Base-by-base conservation (phyloP, 2,888 invertebrate genomes). In the Andrena hattorfiana region DNA sequence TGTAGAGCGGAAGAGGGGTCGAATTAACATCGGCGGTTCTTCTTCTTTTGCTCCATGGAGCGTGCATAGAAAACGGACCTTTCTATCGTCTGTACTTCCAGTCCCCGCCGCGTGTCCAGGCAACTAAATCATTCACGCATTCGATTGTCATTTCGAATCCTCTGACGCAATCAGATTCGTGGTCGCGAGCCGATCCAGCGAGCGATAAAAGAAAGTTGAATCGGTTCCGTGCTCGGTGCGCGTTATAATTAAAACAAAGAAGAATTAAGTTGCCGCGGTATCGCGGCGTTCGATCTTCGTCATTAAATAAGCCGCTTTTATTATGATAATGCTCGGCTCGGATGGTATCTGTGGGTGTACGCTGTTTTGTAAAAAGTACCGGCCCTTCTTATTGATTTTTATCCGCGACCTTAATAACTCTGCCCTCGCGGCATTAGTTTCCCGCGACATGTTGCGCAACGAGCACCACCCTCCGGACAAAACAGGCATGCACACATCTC, bases 1-100 rank as follows among this genome's bases (percentile, higher is more conserved):
- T 79, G 60, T 62, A 63, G 74, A 84, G 59, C 87, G 87, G 86
- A 84, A 86, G 86, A 80, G 71, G 64, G 59, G 69, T 51, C 30
- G 68, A 78, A 81, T 75, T 79, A 84, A 78, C 76, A 77, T 42
- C 75, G 20, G 66, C 35, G 68, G 66, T 56, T 81, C 85, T 83
- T 77, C 81, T 42, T 42, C 67, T 62, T 67, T 13, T 48, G 48
- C 26, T 20, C 10, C 20, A 64, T 26, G 8, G 30, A 32, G n/a
- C 49, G 32, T 32, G 20, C 20, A 32, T 20, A 20, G 10, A 62
- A 35, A 35, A 59, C 10, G 32, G 8, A n/a, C 2, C n/a, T n/a
- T 32, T 28, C 32, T 32, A n/a, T 32, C 32, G 8, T 16, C 2
- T 20, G 3, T 16, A 6, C 13, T 26, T 26, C 7, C 63, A 26